Conservation (phyloP, 1,140 invertebrate species). For the Penaeus indicus region DNA sequence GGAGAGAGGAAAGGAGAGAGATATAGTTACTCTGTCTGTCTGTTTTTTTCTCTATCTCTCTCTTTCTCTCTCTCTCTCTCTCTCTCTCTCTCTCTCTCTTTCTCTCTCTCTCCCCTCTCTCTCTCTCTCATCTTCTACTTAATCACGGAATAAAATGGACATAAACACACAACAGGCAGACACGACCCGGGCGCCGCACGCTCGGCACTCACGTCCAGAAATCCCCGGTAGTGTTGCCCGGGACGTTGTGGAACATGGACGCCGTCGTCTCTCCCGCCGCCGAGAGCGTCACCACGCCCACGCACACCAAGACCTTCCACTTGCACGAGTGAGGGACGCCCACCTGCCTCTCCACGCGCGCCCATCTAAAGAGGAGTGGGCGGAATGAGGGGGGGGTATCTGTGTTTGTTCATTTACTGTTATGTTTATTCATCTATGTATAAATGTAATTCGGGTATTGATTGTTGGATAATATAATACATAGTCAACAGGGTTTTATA, state of each 20-base stretch:
- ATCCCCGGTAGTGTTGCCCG: not conserved
- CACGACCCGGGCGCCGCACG: too few species aligned
- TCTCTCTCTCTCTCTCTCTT: too few species aligned
- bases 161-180: too few species aligned
- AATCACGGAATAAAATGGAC: too few species aligned
- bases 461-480: not conserved
- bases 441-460: not conserved
- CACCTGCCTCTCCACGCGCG: not conserved
- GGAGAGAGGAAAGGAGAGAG: not conserved
- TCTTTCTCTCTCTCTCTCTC: too few species aligned
- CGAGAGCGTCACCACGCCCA: not conserved
- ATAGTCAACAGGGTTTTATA: not conserved
- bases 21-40: not conserved
- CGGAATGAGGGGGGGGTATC: too few species aligned
- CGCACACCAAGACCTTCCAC: not conserved
- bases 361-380: not conserved
- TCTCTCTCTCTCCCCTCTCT: too few species aligned
- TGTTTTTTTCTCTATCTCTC: too few species aligned
- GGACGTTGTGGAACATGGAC: conserved; percentile 23
- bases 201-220: conserved; percentile 12
- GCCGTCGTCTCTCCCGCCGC: conserved; percentile 24
- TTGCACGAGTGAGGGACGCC: not conserved
- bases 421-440: not conserved
- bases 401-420: too few species aligned
- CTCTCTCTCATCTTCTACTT: too few species aligned